A percentile compares a stretch with the other conserved stretches of the same genome.
Conservation (phyloP, 2,797 vertebrate genomes). For the Poeciliopsis infans region DNA sequence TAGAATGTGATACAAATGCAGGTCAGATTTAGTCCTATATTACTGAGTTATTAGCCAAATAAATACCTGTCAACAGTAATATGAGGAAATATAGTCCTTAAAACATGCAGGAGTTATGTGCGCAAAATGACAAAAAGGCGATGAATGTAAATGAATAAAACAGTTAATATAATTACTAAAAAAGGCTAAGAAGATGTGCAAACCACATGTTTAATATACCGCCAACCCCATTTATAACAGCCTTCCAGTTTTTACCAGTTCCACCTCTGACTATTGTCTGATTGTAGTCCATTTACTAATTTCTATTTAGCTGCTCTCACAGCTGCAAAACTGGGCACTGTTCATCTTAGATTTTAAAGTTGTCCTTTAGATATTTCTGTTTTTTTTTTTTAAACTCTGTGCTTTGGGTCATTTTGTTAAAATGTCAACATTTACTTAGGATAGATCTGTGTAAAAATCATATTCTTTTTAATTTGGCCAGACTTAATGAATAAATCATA, state of each 20-base stretch:
- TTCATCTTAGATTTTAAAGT: not conserved
- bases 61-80: slow-evolving; percentile 17
- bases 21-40: slow-evolving; percentile 26
- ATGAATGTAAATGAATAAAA: not conserved
- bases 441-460: not conserved
- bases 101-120: not conserved
- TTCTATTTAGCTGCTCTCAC: not conserved
- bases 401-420: not conserved
- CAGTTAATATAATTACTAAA: not conserved
- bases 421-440: not conserved
- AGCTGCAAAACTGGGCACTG: not conserved
- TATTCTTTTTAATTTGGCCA: not conserved
- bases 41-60: slow-evolving; percentile 34
- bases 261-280: not conserved
- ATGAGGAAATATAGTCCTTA: slow-evolving; percentile 15
- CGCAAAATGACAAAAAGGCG: not conserved
- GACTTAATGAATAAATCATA: not conserved
- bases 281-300: not conserved
- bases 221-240: not conserved
- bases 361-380: not conserved
- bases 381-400: not conserved
- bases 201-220: not conserved
- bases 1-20: slow-evolving; percentile 40
- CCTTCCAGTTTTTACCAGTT: not conserved
- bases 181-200: not conserved